Evolutionary conservation across 2,888 invertebrate genomes (phyloP).

Genomic region (Sphecodes monilicornis): DNA sequence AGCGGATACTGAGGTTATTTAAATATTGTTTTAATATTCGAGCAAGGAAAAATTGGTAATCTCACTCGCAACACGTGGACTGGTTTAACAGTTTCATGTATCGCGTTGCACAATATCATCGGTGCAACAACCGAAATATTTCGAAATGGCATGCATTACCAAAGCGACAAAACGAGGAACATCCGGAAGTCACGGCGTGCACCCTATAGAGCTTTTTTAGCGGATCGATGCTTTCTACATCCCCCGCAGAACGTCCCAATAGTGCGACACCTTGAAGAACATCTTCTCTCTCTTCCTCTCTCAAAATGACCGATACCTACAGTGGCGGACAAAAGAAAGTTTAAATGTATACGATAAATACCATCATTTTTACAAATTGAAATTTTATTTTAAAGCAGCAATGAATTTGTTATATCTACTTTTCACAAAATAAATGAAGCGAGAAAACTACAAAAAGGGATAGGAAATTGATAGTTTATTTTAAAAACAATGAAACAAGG

Average conservation of each 20-base stretch:
- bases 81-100: background rate
- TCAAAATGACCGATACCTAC: background rate
- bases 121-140: background rate
- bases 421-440: too few species aligned
- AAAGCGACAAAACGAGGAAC: conserved; percentile 51
- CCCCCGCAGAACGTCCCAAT: conserved; percentile 60
- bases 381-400: background rate
- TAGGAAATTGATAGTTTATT: too few species aligned
- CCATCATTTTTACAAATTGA: background rate
- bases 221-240: conserved; percentile 76
- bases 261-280: conserved; percentile 59
- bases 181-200: conserved; percentile 67
- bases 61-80: background rate
- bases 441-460: too few species aligned
- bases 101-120: background rate
- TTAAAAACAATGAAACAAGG: too few species aligned
- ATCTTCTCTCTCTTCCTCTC: conserved; percentile 41
- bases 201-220: conserved; percentile 76
- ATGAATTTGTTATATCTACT: too few species aligned
- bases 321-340: background rate
- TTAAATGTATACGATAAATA: background rate
- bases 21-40: background rate
- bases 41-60: background rate
- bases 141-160: background rate
- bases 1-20: too few species aligned